Evolutionary conservation across 1,140 invertebrate species (phyloP), one percentile per base, ranked within the genome.

Genomic region (Pentalonia nigronervosa): DNA sequence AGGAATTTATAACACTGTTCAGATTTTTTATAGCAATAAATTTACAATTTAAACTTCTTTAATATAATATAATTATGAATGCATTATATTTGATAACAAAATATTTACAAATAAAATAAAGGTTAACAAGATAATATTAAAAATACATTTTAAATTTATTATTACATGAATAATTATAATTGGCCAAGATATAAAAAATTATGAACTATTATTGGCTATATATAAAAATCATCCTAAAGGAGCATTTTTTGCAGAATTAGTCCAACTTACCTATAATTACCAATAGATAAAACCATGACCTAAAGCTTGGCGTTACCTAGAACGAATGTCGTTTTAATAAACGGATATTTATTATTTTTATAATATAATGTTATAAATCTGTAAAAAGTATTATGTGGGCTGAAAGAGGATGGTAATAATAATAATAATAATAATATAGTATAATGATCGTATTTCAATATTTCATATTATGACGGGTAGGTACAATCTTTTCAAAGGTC

Each of bases 11-110:
- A 53, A 67, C 60, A 67, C 60, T 8, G 30, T 67, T 30, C 3
- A 1, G 11, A 76, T 76, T 17, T n/a, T 76, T 11, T 76, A 76
- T n/a, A 76, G 4, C 30, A 76, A 76, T n/a, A 76, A n/a, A n/a
- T n/a, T n/a, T 76, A 76, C 60, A 76, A 76, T 76, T n/a, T 76
- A 76, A 76, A 76, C n/a, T 76, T 76, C 30, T 67, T 67, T n/a
- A 67, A 67, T 14, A 67, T 17, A n/a, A n/a, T 53, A 67, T 7
- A 67, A 67, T 17, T n/a, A 76, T n/a, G 4, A 17, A 76, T 76
- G n/a, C 30, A 76, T 76, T 17, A 67, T 14, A 76, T 76, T 76
- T n/a, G 30, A 76, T 76, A 30, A 76, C 1, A 76, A 67, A 67
- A 76, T 20, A n/a, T n/a, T 76, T 76, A 76, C 14, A 76, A n/a